These are phyloP conservation scores for Pseudomugil gertrudae DNA, from an alignment of 2,797 vertebrate genomes.

Conservation along the genomic window DNA sequence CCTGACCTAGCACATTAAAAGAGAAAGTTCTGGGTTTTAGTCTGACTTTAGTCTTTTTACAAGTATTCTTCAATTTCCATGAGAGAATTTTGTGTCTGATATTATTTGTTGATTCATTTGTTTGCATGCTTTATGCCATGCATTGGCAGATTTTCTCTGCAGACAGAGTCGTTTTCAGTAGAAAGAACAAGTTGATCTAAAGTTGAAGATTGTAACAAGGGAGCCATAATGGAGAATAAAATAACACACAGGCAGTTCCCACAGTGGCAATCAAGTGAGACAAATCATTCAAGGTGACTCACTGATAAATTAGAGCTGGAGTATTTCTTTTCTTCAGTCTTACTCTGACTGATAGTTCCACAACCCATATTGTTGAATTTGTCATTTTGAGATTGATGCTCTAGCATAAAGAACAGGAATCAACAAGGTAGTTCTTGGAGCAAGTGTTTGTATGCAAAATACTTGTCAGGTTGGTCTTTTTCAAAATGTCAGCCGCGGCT, in stretches of 20 bases:
- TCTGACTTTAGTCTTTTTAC: not conserved
- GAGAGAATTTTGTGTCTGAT: constrained; percentile 5
- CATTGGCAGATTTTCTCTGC: no score
- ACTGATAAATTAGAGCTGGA: constrained; percentile 55
- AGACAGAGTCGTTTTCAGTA: constrained; percentile 36
- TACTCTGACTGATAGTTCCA: constrained; percentile 42
- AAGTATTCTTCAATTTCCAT: not conserved
- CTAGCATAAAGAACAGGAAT: constrained; percentile 30
- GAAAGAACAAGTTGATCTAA: constrained; percentile 38
- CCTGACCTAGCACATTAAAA: no score
- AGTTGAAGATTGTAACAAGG: constrained; percentile 34
- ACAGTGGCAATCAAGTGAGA: constrained; percentile 55
- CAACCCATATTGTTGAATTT: constrained; percentile 56
- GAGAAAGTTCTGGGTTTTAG: not conserved
- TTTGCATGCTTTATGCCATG: no score
- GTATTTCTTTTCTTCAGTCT: constrained; percentile 47
- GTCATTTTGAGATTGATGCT: constrained; percentile 42
- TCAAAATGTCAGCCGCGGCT: constrained; percentile 19
- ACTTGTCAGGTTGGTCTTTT: constrained; percentile 6
- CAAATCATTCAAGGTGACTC: constrained; percentile 63
- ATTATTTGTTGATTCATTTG: no score
- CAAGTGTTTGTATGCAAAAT: constrained; percentile 27
- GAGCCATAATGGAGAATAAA: constrained; percentile 32
- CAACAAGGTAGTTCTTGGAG: constrained; percentile 15
- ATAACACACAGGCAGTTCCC: constrained; percentile 41